These are phyloP conservation scores for Psylliodes chrysocephalus DNA, from an alignment of 2,888 invertebrate species.

Conservation along the genomic window DNA sequence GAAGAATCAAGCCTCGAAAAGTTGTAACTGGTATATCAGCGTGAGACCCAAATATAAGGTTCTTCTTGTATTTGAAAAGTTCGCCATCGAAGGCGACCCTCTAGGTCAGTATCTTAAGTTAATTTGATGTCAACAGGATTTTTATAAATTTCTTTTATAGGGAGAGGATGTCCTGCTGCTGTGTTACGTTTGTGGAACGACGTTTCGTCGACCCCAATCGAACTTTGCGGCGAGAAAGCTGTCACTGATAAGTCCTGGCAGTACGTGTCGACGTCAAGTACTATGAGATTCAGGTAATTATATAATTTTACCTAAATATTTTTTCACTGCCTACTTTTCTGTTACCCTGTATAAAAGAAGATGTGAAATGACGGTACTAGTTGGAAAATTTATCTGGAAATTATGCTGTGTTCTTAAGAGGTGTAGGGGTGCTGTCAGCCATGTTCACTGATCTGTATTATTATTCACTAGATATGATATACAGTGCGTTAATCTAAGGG, in stretches of 20 bases:
- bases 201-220: constrained; percentile 81
- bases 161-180: constrained; percentile 91
- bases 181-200: constrained; percentile 91
- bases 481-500: too few relatives aligned
- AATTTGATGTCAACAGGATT: too few relatives aligned
- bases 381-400: too few relatives aligned
- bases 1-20: constrained; percentile 82
- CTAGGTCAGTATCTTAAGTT: constrained; percentile 69
- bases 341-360: too few relatives aligned
- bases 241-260: constrained; percentile 77
- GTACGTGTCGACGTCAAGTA: constrained; percentile 86
- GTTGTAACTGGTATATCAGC: constrained; percentile 96
- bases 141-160: too few relatives aligned
- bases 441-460: too few relatives aligned
- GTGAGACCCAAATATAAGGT: constrained; percentile 88
- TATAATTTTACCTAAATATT: too few relatives aligned
- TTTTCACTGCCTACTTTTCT: too few relatives aligned
- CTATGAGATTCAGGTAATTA: constrained; percentile 88
- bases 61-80: constrained; percentile 89
- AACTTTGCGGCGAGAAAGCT: constrained; percentile 89
- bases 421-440: too few relatives aligned
- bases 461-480: too few relatives aligned
- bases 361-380: too few relatives aligned
- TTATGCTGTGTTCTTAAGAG: too few relatives aligned
- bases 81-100: constrained; percentile 94